Percentiles rank a stretch among this genome's conserved stretches.
Evolutionary conservation across 2,113 vertebrate genomes (phyloP).

Genomic region (Petroica traversi): DNA sequence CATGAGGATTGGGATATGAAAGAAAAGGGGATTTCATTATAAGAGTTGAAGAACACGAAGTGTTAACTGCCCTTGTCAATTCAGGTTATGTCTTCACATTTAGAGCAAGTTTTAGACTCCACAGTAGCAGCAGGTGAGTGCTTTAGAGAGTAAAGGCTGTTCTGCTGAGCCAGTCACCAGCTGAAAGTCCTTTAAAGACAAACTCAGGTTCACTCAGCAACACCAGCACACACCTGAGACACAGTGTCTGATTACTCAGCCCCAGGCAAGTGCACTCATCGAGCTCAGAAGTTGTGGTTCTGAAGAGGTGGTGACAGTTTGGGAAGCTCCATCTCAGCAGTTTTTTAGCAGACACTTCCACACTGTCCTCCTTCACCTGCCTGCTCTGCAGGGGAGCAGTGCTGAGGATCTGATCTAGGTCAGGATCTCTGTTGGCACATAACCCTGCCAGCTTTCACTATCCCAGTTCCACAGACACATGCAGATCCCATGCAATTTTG

Average conservation of each 20-base stretch:
- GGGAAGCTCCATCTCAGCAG: not conserved
- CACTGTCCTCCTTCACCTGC: not conserved
- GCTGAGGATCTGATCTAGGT: too few species aligned
- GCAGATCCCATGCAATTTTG: not conserved
- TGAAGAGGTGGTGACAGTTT: not conserved
- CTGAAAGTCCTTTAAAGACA: not conserved
- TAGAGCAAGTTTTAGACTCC: not conserved
- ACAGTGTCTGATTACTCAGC: rapidly evolving
- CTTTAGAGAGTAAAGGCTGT: not conserved
- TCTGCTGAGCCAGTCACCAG: not conserved
- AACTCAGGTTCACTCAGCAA: not conserved
- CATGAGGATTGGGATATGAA: too few species aligned
- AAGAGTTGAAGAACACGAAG: not conserved
- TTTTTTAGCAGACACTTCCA: not conserved
- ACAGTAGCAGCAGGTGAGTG: not conserved
- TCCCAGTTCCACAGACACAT: rapidly evolving
- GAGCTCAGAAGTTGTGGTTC: not conserved
- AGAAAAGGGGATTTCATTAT: too few species aligned
- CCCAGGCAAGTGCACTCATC: not conserved
- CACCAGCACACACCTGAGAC: not conserved
- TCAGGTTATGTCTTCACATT: not conserved
- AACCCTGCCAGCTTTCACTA: not conserved
- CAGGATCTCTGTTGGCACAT: not conserved
- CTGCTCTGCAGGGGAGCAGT: not conserved
- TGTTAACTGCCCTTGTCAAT: not conserved